phyloP scores from a whole-genome alignment of 2,888 invertebrate species.

The Coleophora flavipennella region DNA sequence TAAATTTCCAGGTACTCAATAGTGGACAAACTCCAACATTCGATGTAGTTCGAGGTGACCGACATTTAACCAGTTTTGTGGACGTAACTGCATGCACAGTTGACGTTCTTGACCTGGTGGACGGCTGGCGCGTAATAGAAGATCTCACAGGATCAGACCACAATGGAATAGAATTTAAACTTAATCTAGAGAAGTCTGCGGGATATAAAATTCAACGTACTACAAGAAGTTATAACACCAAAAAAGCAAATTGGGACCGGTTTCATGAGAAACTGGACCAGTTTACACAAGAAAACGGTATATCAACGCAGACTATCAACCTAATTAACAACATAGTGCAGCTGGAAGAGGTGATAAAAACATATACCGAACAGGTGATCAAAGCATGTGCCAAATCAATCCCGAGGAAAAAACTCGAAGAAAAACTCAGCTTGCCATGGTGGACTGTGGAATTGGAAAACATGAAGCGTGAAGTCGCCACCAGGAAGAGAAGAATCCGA shows the following conservation, averaged over 20 bases:
- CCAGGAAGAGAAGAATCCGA: not conserved
- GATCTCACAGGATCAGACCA: not conserved
- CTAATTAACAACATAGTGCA: not conserved
- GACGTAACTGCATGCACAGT: constrained; percentile 19
- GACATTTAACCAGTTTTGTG: constrained; percentile 12
- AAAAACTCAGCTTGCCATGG: not conserved
- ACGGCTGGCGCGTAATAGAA: no score
- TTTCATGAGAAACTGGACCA: not conserved
- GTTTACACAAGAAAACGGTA: not conserved
- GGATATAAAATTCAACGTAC: not conserved
- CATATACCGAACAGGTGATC: not conserved
- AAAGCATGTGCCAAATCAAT: not conserved
- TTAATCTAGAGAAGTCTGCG: not conserved
- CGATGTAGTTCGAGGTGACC: constrained; percentile 13
- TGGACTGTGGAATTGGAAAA: not conserved
- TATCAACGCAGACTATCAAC: not conserved
- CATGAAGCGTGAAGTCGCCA: not conserved
- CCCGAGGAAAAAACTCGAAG: not conserved
- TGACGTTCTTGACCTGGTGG: constrained; percentile 6
- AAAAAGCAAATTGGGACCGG: not conserved
- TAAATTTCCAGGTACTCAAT: constrained; percentile 18
- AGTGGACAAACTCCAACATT: constrained; percentile 18
- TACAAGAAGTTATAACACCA: not conserved
- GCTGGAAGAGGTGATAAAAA: not conserved
- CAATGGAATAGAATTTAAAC: not conserved